phyloP scores from a whole-genome alignment of 2,888 invertebrate genomes.

The Scaptomyza flava region DNA sequence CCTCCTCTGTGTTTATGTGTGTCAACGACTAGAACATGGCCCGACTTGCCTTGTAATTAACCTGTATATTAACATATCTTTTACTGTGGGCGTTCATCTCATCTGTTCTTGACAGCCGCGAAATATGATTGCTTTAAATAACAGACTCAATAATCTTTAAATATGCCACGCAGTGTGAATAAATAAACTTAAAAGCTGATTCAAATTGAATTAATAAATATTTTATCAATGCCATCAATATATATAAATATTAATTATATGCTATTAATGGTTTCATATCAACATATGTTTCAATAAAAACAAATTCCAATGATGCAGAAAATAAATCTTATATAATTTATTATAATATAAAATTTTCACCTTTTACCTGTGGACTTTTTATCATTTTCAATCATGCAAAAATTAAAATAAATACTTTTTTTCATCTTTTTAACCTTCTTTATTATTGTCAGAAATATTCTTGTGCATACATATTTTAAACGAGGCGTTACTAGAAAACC shows the following conservation, averaged over 20 bases:
- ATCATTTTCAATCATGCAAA: neutral
- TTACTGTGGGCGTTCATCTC: neutral
- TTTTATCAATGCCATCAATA: neutral
- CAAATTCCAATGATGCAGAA: neutral
- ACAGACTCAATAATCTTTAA: conserved; percentile 6
- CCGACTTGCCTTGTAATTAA: conserved; percentile 65
- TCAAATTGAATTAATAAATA: neutral
- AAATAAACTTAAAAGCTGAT: neutral
- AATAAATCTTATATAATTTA: neutral
- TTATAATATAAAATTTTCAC: too few relatives aligned
- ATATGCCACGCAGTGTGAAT: neutral
- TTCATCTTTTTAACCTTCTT: too few relatives aligned
- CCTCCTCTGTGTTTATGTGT: conserved; percentile 9
- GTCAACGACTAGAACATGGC: conserved; percentile 31
- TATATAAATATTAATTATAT: neutral
- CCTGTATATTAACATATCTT: conserved; percentile 62
- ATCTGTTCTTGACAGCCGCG: neutral
- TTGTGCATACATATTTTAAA: too few relatives aligned
- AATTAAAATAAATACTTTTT: too few relatives aligned
- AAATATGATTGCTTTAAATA: conserved; percentile 1
- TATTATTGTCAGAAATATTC: too few relatives aligned
- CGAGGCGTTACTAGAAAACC: too few relatives aligned
- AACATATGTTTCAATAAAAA: neutral
- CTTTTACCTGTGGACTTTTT: too few relatives aligned
- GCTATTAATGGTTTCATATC: neutral